Evolutionary conservation across 2,888 invertebrate genomes (phyloP).

Genomic region (Dyspetes luteomarginatus): DNA sequence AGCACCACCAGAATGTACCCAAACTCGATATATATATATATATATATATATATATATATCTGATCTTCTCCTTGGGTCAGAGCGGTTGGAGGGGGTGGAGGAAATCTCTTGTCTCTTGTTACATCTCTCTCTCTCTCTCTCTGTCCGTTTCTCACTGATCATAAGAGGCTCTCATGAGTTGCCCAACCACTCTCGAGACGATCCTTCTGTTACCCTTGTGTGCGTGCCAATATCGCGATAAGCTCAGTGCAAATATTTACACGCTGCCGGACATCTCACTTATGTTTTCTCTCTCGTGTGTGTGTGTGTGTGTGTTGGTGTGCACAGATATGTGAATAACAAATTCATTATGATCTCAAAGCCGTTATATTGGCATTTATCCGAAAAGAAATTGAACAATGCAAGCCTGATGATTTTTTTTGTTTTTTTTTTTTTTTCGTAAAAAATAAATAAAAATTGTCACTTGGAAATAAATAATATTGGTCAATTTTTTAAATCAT

Average conservation of each 20-base stretch:
- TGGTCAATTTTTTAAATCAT: no score
- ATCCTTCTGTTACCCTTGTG: conserved; percentile 27
- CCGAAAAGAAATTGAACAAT: no score
- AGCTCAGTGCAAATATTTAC: conserved; percentile 60
- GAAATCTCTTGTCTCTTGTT: conserved; percentile 31
- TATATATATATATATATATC: conserved; percentile 17
- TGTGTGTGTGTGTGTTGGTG: background rate
- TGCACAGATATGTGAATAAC: no score
- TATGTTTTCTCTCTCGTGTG: conserved; percentile 51
- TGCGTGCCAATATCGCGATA: conserved; percentile 58
- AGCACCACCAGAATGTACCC: background rate
- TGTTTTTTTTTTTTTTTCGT: no score
- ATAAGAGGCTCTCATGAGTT: no score
- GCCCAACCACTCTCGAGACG: background rate
- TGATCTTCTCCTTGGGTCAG: background rate
- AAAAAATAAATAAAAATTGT: no score
- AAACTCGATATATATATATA: background rate
- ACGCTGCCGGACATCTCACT: conserved; percentile 43
- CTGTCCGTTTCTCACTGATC: no score
- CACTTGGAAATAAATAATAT: no score
- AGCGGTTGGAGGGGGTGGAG: no score
- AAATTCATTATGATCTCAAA: no score
- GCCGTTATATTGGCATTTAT: no score
- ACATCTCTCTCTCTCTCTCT: conserved; percentile 1
- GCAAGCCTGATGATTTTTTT: no score